phyloP scores from a whole-genome alignment of 2,888 invertebrate genomes.

The Hypercompe scribonia region DNA sequence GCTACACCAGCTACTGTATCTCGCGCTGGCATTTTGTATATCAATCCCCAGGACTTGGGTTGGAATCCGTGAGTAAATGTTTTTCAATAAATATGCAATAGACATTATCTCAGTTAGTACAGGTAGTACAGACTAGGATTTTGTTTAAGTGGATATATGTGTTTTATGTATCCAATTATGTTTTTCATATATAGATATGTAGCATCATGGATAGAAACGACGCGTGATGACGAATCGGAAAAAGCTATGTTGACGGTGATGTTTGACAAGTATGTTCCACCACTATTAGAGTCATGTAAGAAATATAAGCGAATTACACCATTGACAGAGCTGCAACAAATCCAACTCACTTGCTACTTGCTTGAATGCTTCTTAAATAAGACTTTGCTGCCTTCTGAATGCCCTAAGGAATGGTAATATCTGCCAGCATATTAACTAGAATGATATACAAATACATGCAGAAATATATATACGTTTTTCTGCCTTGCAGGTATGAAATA shows the following conservation, averaged over 20 bases:
- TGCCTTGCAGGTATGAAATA: conserved; percentile 90
- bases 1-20: conserved; percentile 99
- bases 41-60: conserved; percentile 97
- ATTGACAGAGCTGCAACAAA: conserved; percentile 95
- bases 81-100: not conserved
- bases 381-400: conserved; percentile 93
- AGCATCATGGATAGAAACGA: conserved; percentile 95
- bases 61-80: conserved; percentile 93
- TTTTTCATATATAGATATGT: conserved; percentile 88
- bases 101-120: not conserved
- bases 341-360: conserved; percentile 95
- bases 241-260: conserved; percentile 93
- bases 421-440: not conserved
- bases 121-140: not conserved
- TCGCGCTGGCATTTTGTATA: conserved; percentile 96
- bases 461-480: not conserved
- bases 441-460: not conserved
- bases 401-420: conserved; percentile 94
- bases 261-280: conserved; percentile 97
- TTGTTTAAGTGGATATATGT: too few species aligned
- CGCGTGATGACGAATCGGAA: conserved; percentile 90
- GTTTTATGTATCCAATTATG: not conserved
- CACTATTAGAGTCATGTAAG: conserved; percentile 91
- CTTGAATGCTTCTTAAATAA: conserved; percentile 94
- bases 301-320: conserved; percentile 96